A percentile compares a stretch with the other conserved stretches of the same genome.
Conservation (phyloP, 2,797 vertebrate genomes). For the Eupleurogrammus muticus region DNA sequence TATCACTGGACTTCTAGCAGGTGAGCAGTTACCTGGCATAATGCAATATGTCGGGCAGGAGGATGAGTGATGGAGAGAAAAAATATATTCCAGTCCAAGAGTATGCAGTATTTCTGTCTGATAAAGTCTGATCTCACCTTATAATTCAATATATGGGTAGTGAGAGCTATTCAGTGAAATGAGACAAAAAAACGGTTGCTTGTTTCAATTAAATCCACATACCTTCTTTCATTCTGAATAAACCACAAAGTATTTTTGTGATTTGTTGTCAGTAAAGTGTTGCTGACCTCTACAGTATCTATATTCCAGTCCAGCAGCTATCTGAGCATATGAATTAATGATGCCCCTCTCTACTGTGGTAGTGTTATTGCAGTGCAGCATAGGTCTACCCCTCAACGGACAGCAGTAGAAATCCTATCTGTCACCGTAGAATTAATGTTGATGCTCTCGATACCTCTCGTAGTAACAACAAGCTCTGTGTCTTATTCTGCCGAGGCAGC, state of each 20-base stretch:
- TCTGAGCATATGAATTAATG: slow-evolving; percentile 69
- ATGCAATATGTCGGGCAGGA: slow-evolving; percentile 35
- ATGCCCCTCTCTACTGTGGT: slow-evolving; percentile 43
- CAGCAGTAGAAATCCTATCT: slow-evolving; percentile 27
- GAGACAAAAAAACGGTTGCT: not conserved
- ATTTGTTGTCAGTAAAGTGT: slow-evolving; percentile 8
- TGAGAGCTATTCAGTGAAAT: not conserved
- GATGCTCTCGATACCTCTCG: slow-evolving; percentile 39
- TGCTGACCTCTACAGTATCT: slow-evolving; percentile 21
- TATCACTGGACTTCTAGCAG: slow-evolving; percentile 40
- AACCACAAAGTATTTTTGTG: slow-evolving; percentile 12
- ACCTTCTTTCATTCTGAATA: not conserved
- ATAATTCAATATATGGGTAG: slow-evolving; percentile 14
- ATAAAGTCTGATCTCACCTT: slow-evolving; percentile 17
- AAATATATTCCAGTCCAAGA: slow-evolving; percentile 24
- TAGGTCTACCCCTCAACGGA: not conserved
- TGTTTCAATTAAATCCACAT: not conserved
- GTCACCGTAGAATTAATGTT: slow-evolving; percentile 26
- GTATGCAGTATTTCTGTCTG: slow-evolving; percentile 16
- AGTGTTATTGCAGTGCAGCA: slow-evolving; percentile 49
- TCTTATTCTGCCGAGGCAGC: slow-evolving; percentile 60
- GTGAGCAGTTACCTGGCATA: slow-evolving; percentile 34
- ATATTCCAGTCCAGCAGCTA: slow-evolving; percentile 33
- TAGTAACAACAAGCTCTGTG: slow-evolving; percentile 47
- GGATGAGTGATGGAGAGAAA: slow-evolving; percentile 36